A percentile compares a stretch with the other conserved stretches of the same genome.
These are phyloP conservation scores for Marisa cornuarietis DNA, from an alignment of 1,140 invertebrate genomes.

Conservation along the genomic window DNA sequence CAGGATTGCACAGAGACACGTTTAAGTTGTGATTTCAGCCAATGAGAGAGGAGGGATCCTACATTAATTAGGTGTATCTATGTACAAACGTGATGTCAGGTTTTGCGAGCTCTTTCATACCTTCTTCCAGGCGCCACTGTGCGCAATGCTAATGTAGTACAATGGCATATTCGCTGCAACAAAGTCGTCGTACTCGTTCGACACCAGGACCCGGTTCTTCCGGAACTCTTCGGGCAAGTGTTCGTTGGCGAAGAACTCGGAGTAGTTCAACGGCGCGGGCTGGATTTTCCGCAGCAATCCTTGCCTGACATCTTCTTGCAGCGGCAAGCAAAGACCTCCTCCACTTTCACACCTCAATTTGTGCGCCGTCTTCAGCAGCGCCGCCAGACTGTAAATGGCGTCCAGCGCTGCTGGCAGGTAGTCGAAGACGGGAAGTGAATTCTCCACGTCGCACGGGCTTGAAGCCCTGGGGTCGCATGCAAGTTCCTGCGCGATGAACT, in stretches of 20 bases:
- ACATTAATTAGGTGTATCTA: too few species aligned
- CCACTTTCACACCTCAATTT: neutral
- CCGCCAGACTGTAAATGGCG: slow-evolving; percentile 18
- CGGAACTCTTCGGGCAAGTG: neutral
- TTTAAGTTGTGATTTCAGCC: too few species aligned
- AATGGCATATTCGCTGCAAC: slow-evolving; percentile 5
- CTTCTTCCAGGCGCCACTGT: neutral
- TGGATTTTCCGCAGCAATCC: neutral
- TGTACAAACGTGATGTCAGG: too few species aligned
- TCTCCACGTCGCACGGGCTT: neutral
- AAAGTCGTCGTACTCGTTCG: slow-evolving; percentile 15
- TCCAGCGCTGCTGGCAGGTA: slow-evolving; percentile 22
- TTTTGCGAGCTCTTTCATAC: neutral
- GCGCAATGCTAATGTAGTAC: slow-evolving; percentile 20
- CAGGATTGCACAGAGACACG: too few species aligned
- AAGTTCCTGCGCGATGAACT: slow-evolving; percentile 3
- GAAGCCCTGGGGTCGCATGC: neutral
- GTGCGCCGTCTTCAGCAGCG: slow-evolving; percentile 16
- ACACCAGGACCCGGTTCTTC: slow-evolving; percentile 1
- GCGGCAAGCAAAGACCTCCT: neutral
- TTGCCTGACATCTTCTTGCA: neutral
- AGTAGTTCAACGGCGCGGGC: slow-evolving; percentile 3
- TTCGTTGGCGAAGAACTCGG: neutral
- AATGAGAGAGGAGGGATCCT: too few species aligned
- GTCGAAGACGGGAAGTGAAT: neutral